These are phyloP conservation scores for Nannobrachium achirus DNA, from an alignment of 2,113 vertebrate genomes.

Conservation along the genomic window DNA sequence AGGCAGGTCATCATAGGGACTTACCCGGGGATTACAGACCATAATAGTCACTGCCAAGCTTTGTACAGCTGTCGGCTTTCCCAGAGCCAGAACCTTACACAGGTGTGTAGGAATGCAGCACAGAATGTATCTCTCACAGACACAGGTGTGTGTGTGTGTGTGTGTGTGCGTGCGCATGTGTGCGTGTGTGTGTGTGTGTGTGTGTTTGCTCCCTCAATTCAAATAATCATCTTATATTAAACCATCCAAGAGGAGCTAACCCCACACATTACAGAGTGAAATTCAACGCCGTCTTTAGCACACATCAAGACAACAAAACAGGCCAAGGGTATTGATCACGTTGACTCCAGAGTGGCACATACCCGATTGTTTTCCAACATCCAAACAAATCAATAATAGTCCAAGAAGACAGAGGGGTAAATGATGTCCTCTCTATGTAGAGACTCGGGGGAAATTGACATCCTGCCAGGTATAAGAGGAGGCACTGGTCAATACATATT, in stretches of 20 bases:
- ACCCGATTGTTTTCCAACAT: constrained; percentile 65
- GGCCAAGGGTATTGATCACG: constrained; percentile 49
- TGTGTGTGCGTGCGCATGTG: neutral
- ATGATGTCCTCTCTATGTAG: constrained; percentile 68
- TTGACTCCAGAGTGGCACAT: constrained; percentile 51
- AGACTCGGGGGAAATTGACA: constrained; percentile 67
- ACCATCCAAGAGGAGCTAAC: too few relatives aligned
- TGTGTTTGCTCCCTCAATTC: neutral
- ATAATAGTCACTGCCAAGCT: constrained; percentile 32
- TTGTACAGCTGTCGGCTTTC: constrained; percentile 65
- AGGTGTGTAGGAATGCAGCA: constrained; percentile 55
- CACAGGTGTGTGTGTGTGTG: constrained; percentile 33
- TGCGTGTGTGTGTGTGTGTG: constrained; percentile 2
- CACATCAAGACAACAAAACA: constrained; percentile 38
- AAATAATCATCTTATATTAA: too few relatives aligned
- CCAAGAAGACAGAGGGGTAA: constrained; percentile 50
- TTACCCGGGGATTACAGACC: constrained; percentile 51
- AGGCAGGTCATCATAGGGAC: constrained; percentile 37
- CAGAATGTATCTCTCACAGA: constrained; percentile 30
- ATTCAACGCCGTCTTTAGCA: too few relatives aligned
- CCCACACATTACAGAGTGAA: too few relatives aligned
- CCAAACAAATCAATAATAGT: constrained; percentile 63
- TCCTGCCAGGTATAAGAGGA: constrained; percentile 60
- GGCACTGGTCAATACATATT: constrained; percentile 55
- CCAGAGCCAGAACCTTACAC: constrained; percentile 49